These are phyloP conservation scores for Dexiosoma caninum DNA, from an alignment of 2,888 invertebrate genomes.

Conservation along the genomic window DNA sequence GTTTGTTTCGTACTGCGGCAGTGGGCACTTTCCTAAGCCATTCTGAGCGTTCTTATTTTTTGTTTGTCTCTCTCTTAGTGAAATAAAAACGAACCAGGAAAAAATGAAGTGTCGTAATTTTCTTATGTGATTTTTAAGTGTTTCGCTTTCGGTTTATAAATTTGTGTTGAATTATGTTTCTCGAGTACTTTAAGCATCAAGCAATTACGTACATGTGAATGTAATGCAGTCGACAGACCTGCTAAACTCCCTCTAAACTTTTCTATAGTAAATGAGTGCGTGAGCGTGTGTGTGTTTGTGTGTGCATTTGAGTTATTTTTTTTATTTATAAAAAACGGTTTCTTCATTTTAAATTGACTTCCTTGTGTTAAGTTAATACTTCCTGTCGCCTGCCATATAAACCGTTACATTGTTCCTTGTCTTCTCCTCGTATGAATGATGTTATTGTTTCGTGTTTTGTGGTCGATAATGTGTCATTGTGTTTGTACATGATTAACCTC, in stretches of 20 bases:
- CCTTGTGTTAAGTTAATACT: slow-evolving; percentile 47
- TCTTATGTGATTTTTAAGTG: slow-evolving; percentile 37
- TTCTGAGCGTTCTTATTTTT: slow-evolving; percentile 1
- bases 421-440: slow-evolving; percentile 13
- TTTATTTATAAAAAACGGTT: not conserved
- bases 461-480: slow-evolving; percentile 38
- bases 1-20: slow-evolving; percentile 60
- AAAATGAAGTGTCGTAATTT: slow-evolving; percentile 26
- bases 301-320: not conserved
- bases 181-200: not conserved
- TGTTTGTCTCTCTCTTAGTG: not conserved
- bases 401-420: not conserved
- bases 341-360: slow-evolving; percentile 40
- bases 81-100: slow-evolving; percentile 31
- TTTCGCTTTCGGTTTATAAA: slow-evolving; percentile 22
- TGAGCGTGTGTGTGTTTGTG: not conserved
- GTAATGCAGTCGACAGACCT: not conserved
- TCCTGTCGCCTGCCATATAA: slow-evolving; percentile 31
- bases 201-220: not conserved
- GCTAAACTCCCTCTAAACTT: not conserved
- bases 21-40: slow-evolving; percentile 58
- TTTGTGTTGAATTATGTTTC: slow-evolving; percentile 20
- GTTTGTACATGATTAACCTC: slow-evolving; percentile 41
- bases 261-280: not conserved
- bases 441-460: slow-evolving; percentile 32